phyloP scores from a whole-genome alignment of 2,797 vertebrate species.

The Myotis myotis region DNA sequence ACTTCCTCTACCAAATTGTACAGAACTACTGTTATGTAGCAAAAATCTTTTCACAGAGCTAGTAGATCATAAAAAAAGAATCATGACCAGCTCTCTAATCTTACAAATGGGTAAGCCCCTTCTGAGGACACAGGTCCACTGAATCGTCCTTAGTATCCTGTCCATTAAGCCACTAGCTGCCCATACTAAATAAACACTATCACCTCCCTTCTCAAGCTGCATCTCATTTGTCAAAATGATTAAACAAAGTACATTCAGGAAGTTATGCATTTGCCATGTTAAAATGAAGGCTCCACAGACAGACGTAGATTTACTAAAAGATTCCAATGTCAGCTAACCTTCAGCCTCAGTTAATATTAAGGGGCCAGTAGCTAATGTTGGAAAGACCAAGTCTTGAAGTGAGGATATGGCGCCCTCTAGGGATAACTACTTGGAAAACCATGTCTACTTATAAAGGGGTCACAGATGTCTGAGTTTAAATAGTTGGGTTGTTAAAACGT shows the following conservation, averaged over 20 bases:
- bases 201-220: background rate
- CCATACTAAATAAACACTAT: background rate
- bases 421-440: conserved; percentile 71
- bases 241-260: background rate
- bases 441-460: background rate
- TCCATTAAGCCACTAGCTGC: background rate
- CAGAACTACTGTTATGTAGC: background rate
- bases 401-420: conserved; percentile 84
- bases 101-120: background rate
- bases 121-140: background rate
- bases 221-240: background rate
- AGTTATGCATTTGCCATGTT: background rate
- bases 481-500: background rate
- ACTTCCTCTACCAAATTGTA: conserved; percentile 15
- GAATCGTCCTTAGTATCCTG: background rate
- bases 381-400: background rate
- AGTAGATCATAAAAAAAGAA: background rate
- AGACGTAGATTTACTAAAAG: background rate
- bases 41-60: background rate
- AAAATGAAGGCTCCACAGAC: background rate
- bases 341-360: background rate
- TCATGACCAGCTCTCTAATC: background rate
- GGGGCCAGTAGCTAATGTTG: background rate
- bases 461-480: background rate
- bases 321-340: background rate